A percentile compares a stretch with the other conserved stretches of the same genome.
Conservation (phyloP, 2,113 vertebrate genomes). For the Podilymbus podiceps region DNA sequence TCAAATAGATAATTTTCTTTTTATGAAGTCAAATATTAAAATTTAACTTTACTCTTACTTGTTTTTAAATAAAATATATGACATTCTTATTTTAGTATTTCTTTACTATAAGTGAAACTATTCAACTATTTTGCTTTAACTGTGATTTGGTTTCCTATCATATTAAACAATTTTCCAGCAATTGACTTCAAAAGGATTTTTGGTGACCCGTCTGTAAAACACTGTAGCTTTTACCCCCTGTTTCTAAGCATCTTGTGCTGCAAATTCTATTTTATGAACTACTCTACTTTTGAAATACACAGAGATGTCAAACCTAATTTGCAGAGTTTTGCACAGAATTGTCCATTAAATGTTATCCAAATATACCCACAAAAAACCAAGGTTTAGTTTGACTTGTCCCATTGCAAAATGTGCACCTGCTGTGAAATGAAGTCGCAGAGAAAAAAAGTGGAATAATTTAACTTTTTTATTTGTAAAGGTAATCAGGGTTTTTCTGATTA, state of each 20-base stretch:
- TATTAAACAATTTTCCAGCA: neutral
- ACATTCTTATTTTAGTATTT: neutral
- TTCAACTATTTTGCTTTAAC: neutral
- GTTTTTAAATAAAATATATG: neutral
- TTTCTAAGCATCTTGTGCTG: neutral
- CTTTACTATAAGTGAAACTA: neutral
- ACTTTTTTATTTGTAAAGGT: slow-evolving; percentile 99
- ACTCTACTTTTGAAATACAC: slow-evolving; percentile 49
- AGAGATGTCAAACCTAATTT: slow-evolving; percentile 34
- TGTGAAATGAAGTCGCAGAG: slow-evolving; percentile 69
- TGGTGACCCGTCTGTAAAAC: neutral
- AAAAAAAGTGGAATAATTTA: slow-evolving; percentile 93
- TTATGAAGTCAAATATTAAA: neutral
- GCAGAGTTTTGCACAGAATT: slow-evolving; percentile 42
- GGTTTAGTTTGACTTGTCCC: slow-evolving; percentile 72
- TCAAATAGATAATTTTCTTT: neutral
- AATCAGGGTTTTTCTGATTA: slow-evolving; percentile 98
- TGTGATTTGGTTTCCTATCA: neutral
- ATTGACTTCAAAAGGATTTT: neutral
- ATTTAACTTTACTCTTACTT: neutral
- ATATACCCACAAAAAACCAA: slow-evolving; percentile 12
- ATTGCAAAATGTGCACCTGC: slow-evolving; percentile 72
- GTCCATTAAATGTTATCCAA: slow-evolving; percentile 50
- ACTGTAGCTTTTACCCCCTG: neutral
- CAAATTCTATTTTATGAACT: neutral